Percentiles rank a stretch among this genome's conserved stretches.
Conservation (phyloP, 2,888 invertebrate genomes). For the Argynnis bischoffii region DNA sequence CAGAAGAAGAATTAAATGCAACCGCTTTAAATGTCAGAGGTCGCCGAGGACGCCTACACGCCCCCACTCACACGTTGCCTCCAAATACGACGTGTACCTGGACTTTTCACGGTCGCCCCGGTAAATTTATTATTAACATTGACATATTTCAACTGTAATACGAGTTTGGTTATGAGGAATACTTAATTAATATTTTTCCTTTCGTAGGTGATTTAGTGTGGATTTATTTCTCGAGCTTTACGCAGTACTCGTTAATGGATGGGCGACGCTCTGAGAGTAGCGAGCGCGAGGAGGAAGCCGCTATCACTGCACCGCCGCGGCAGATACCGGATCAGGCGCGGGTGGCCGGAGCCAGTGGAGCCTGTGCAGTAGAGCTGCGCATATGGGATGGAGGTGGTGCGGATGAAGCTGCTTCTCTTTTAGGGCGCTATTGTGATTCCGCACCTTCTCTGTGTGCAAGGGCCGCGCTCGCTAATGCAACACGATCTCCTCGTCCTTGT, state of each 20-base stretch:
- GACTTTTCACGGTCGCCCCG: slow-evolving; percentile 89
- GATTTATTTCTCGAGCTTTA: slow-evolving; percentile 93
- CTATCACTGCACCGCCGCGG: slow-evolving; percentile 36
- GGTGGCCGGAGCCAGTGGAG: slow-evolving; percentile 40
- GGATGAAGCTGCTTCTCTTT: slow-evolving; percentile 66
- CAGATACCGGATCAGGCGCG: slow-evolving; percentile 37
- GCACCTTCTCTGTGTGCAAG: slow-evolving; percentile 92
- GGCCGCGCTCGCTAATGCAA: slow-evolving; percentile 87
- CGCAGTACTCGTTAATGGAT: slow-evolving; percentile 87
- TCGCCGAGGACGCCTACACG: slow-evolving; percentile 87
- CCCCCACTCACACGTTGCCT: slow-evolving; percentile 92
- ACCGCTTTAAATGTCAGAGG: slow-evolving; percentile 77
- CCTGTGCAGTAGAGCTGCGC: slow-evolving; percentile 86
- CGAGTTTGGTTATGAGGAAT: too few relatives aligned
- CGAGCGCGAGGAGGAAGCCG: slow-evolving; percentile 70
- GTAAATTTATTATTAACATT: slow-evolving; percentile 44
- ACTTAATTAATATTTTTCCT: background rate
- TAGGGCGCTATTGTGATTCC: slow-evolving; percentile 88
- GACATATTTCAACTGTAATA: background rate
- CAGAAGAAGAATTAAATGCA: slow-evolving; percentile 78
- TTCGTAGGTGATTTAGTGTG: slow-evolving; percentile 88
- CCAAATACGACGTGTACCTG: slow-evolving; percentile 94
- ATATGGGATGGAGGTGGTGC: slow-evolving; percentile 89
- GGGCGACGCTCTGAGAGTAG: slow-evolving; percentile 76
- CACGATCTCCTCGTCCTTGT: slow-evolving; percentile 90